Conservation (phyloP, 37 sponge, comb jelly and placozoan genomes). For the Amphimedon queenslandica region DNA sequence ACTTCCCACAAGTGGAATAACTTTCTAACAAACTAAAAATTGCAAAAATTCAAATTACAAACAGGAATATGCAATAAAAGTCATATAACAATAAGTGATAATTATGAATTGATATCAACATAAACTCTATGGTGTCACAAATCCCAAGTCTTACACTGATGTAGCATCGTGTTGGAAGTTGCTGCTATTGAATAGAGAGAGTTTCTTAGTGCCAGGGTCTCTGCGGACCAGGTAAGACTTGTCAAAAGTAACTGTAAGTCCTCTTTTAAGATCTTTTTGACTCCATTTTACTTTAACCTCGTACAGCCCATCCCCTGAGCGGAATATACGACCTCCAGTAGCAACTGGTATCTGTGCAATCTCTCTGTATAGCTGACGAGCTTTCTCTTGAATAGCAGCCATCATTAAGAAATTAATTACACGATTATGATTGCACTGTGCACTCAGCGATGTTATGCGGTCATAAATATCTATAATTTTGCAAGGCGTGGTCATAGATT, state of each 20-base stretch:
- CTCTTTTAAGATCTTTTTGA: constrained; percentile 61
- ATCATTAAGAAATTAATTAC: background rate
- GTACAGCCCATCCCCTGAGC: background rate
- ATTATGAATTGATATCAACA: too few species aligned
- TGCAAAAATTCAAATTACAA: too few species aligned
- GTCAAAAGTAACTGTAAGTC: constrained; percentile 41
- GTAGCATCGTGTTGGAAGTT: constrained; percentile 45
- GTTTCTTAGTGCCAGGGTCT: background rate
- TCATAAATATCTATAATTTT: background rate
- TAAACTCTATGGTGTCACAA: too few species aligned
- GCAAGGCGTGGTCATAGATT: constrained; percentile 51
- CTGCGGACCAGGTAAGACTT: constrained; percentile 24
- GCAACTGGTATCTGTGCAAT: constrained; percentile 7
- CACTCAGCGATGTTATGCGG: background rate
- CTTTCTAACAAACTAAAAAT: constrained; percentile 29
- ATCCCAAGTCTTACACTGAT: constrained; percentile 12
- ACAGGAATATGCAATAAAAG: too few species aligned
- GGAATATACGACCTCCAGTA: background rate
- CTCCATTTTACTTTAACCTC: constrained; percentile 53
- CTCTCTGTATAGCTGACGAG: constrained; percentile 18
- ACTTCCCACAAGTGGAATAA: constrained; percentile 2
- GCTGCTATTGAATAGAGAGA: background rate
- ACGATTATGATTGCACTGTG: background rate
- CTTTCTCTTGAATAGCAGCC: constrained; percentile 12
- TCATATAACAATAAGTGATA: too few species aligned